Conservation (phyloP, 92 coral and sea anemone species). For the Muricea muricata region DNA sequence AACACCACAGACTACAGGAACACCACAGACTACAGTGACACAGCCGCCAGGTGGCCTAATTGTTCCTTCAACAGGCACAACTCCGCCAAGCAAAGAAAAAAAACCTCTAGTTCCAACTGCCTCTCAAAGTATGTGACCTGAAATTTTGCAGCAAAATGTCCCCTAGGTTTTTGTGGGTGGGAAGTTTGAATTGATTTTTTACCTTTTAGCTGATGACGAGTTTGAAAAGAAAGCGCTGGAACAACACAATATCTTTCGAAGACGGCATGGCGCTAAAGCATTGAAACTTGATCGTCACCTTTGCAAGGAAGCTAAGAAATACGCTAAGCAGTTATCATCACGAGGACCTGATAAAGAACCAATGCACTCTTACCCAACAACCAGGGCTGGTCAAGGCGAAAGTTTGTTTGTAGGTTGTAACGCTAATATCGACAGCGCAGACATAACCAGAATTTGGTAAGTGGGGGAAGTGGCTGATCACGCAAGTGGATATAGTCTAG, state of each 20-base stretch:
- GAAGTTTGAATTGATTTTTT: neutral
- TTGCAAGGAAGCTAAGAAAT: constrained; percentile 72
- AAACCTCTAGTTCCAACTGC: constrained; percentile 10
- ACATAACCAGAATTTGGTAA: constrained; percentile 18
- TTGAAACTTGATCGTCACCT: constrained; percentile 74
- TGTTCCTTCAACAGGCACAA: too few species aligned
- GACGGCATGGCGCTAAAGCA: constrained; percentile 55
- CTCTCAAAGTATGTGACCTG: constrained; percentile 3
- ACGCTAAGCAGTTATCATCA: constrained; percentile 67
- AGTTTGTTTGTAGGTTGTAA: constrained; percentile 83
- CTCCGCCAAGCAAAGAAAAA: neutral
- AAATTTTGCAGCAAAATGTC: neutral
- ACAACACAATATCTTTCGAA: constrained; percentile 81
- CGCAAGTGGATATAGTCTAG: too few species aligned
- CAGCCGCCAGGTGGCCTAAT: too few species aligned
- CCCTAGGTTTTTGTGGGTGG: too few species aligned
- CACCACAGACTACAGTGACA: too few species aligned
- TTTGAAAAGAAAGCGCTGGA: constrained; percentile 68
- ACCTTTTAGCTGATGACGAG: constrained; percentile 46
- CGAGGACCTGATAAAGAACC: constrained; percentile 47
- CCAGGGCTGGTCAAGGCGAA: constrained; percentile 74
- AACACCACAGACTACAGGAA: neutral
- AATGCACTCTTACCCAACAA: constrained; percentile 55
- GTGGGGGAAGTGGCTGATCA: too few species aligned
- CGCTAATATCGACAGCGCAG: constrained; percentile 2